Conservation (phyloP, 2,797 vertebrate genomes). For the Diplodus puntazzo region DNA sequence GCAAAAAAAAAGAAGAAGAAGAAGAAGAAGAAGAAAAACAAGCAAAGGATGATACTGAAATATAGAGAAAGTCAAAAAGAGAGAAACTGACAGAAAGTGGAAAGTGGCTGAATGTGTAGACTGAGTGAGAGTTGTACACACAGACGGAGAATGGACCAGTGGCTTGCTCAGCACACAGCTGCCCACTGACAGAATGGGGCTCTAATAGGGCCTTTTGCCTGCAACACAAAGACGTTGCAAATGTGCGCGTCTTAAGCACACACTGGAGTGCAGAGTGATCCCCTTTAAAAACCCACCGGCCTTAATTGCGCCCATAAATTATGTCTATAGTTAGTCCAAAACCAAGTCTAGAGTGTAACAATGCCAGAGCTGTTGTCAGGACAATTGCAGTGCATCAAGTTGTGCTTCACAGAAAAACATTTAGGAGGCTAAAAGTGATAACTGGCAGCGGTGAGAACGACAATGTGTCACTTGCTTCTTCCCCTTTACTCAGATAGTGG, state of each 20-base stretch:
- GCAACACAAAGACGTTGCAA: slow-evolving; percentile 83
- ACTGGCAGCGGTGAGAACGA: slow-evolving; percentile 13
- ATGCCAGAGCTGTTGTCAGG: slow-evolving; percentile 48
- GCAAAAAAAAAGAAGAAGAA: neutral
- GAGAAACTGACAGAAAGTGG: slow-evolving; percentile 32
- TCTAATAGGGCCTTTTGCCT: slow-evolving; percentile 83
- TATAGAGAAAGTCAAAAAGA: slow-evolving; percentile 48
- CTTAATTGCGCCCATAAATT: slow-evolving; percentile 82
- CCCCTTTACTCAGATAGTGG: neutral
- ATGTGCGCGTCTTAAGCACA: slow-evolving; percentile 80
- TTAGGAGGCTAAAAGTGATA: slow-evolving; percentile 20
- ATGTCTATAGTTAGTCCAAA: slow-evolving; percentile 62
- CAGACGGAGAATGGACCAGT: slow-evolving; percentile 69
- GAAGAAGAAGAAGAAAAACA: slow-evolving; percentile 31
- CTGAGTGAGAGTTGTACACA: slow-evolving; percentile 64
- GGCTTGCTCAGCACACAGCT: slow-evolving; percentile 81
- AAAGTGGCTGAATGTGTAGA: slow-evolving; percentile 60
- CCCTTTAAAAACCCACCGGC: slow-evolving; percentile 72
- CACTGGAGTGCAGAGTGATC: slow-evolving; percentile 72
- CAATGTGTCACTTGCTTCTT: slow-evolving; percentile 10
- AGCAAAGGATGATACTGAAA: slow-evolving; percentile 49
- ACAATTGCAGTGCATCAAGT: slow-evolving; percentile 53
- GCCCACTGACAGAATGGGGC: slow-evolving; percentile 80
- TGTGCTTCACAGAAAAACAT: slow-evolving; percentile 1
- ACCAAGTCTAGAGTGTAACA: slow-evolving; percentile 53